A percentile compares a stretch with the other conserved stretches of the same genome.
These are phyloP conservation scores for Lepetodrilus schrolli DNA, from an alignment of 2,888 invertebrate genomes.

Conservation along the genomic window DNA sequence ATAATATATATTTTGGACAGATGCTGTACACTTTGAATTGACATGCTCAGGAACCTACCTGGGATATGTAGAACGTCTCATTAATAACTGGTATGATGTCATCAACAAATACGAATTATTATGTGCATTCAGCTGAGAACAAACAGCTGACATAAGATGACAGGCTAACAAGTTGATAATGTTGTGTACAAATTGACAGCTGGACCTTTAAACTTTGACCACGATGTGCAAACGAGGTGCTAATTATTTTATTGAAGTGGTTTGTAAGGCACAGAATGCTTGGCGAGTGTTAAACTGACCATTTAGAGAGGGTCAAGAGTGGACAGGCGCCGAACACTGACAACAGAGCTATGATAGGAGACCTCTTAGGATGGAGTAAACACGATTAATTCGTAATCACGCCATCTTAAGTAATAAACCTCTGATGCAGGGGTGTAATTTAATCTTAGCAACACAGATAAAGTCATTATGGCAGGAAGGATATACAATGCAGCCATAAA, in stretches of 20 bases:
- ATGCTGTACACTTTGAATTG: too few relatives aligned
- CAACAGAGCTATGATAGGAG: not conserved
- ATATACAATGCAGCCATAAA: not conserved
- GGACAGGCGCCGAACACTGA: not conserved
- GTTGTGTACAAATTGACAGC: not conserved
- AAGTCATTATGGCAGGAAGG: not conserved
- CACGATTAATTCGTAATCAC: slow-evolving; percentile 14
- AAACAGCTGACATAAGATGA: not conserved
- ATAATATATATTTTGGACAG: too few relatives aligned
- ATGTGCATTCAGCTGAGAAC: too few relatives aligned
- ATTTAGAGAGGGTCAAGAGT: not conserved
- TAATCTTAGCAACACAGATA: not conserved
- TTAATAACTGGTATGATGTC: too few relatives aligned
- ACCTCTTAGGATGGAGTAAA: slow-evolving; percentile 6
- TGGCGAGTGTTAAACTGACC: slow-evolving; percentile 22
- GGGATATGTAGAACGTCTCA: too few relatives aligned
- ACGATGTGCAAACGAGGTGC: slow-evolving; percentile 4
- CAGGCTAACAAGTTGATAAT: not conserved
- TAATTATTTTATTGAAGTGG: slow-evolving; percentile 23
- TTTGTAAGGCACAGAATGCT: not conserved
- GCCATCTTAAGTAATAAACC: slow-evolving; percentile 21
- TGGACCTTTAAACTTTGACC: not conserved
- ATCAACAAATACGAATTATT: too few relatives aligned
- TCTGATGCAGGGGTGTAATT: not conserved
- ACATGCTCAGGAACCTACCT: too few relatives aligned